Evolutionary conservation across 2,888 invertebrate species (phyloP).

Genomic region (Carpatolechia fugitivella): DNA sequence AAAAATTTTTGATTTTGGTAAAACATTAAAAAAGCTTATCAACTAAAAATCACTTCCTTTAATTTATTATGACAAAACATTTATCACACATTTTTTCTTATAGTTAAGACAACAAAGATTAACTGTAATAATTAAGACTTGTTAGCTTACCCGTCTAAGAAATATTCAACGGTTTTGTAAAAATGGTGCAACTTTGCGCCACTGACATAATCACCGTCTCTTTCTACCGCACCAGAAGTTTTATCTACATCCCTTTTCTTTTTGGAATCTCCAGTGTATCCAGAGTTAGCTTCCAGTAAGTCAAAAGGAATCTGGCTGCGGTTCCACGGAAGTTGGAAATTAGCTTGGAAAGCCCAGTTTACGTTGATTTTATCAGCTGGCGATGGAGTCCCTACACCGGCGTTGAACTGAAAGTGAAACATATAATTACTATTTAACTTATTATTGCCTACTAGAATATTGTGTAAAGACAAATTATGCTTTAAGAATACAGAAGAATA

Average conservation of each 20-base stretch:
- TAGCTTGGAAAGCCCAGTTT: conserved; percentile 70
- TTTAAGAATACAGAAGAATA: too few relatives aligned
- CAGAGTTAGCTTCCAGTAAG: conserved; percentile 54
- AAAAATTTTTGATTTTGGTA: too few relatives aligned
- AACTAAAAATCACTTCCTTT: too few relatives aligned
- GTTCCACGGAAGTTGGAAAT: conserved; percentile 71
- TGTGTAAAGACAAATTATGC: too few relatives aligned
- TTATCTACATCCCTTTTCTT: conserved; percentile 39
- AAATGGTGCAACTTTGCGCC: conserved; percentile 61
- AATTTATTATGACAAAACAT: too few relatives aligned
- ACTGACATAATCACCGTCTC: conserved; percentile 41
- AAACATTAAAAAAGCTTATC: too few relatives aligned
- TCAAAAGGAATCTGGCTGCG: conserved; percentile 62
- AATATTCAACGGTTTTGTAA: conserved; percentile 29
- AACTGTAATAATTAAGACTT: neutral
- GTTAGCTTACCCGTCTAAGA: conserved; percentile 50
- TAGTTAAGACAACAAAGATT: too few relatives aligned
- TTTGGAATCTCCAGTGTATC: conserved; percentile 49
- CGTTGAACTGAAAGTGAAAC: conserved; percentile 56
- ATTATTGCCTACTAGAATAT: too few relatives aligned
- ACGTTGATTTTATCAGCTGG: conserved; percentile 52
- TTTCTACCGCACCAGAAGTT: conserved; percentile 11
- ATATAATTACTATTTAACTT: neutral
- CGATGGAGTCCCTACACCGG: conserved; percentile 61
- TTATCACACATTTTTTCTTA: too few relatives aligned